phyloP scores from a whole-genome alignment of 2,797 vertebrate species.

The Brachyrhaphis roseni region DNA sequence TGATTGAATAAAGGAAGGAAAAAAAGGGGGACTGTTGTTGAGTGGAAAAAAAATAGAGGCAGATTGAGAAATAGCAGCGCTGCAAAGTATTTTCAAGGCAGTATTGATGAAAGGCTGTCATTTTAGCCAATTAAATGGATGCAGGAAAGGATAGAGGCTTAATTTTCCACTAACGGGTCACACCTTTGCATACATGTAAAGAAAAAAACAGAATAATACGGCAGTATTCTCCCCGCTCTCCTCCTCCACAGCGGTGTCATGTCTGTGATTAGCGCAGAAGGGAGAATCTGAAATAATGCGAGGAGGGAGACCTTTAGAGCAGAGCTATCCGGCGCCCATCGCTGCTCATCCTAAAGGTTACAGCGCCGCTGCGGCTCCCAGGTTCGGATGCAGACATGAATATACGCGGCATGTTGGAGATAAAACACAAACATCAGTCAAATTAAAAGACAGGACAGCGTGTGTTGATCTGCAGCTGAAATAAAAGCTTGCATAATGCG shows the following conservation, averaged over 20 bases:
- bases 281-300: slow-evolving; percentile 42
- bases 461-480: neutral
- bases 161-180: slow-evolving; percentile 89
- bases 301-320: slow-evolving; percentile 53
- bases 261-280: slow-evolving; percentile 63
- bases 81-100: slow-evolving; percentile 87
- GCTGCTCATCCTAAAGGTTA: slow-evolving; percentile 62
- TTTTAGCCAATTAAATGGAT: slow-evolving; percentile 93
- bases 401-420: slow-evolving; percentile 25
- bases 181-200: slow-evolving; percentile 33
- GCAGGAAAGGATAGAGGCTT: slow-evolving; percentile 88
- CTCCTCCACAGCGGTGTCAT: slow-evolving; percentile 52
- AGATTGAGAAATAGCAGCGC: slow-evolving; percentile 68
- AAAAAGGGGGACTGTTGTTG: neutral
- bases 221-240: slow-evolving; percentile 38
- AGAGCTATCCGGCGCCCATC: slow-evolving; percentile 54
- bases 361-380: slow-evolving; percentile 27
- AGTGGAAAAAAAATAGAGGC: slow-evolving; percentile 31
- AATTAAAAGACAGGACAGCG: neutral
- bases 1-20: slow-evolving; percentile 89
- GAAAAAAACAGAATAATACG: slow-evolving; percentile 1
- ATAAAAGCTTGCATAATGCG: neutral
- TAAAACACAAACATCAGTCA: slow-evolving; percentile 17
- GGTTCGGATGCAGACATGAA: slow-evolving; percentile 31
- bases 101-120: slow-evolving; percentile 95